Conservation (phyloP, 2,888 invertebrate species). For the Ectemnius continuus region DNA sequence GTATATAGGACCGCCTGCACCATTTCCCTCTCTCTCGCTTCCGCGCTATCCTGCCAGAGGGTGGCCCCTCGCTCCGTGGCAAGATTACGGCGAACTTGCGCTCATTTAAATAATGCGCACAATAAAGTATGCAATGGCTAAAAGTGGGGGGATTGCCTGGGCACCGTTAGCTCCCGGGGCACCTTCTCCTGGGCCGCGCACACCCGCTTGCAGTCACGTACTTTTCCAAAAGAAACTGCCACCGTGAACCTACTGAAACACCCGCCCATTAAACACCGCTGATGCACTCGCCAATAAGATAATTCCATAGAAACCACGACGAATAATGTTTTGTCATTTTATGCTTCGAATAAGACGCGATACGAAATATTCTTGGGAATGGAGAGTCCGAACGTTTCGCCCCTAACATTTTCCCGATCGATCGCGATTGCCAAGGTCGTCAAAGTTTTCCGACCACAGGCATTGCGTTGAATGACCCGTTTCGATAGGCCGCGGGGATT, state of each 20-base stretch:
- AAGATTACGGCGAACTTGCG: constrained; percentile 71
- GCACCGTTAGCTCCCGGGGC: constrained; percentile 52
- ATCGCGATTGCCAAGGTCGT: constrained; percentile 67
- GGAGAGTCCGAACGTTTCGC: constrained; percentile 37
- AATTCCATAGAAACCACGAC: neutral
- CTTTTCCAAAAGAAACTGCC: constrained; percentile 40
- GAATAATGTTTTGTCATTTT: constrained; percentile 4
- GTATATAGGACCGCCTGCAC: neutral
- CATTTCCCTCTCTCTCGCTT: no score
- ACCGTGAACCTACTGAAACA: constrained; percentile 38
- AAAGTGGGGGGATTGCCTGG: constrained; percentile 40
- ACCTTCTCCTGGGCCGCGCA: constrained; percentile 43
- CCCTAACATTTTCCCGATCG: constrained; percentile 59
- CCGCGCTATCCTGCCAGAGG: no score
- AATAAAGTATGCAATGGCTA: constrained; percentile 71
- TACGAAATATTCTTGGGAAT: constrained; percentile 31
- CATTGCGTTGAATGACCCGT: constrained; percentile 63
- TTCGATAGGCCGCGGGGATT: constrained; percentile 63
- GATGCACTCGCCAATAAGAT: no score
- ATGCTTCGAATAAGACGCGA: neutral
- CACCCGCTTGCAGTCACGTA: constrained; percentile 66
- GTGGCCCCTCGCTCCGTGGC: constrained; percentile 57
- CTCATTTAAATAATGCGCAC: constrained; percentile 75
- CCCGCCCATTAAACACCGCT: constrained; percentile 19
- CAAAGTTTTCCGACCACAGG: constrained; percentile 61